phyloP scores from a whole-genome alignment of 2,888 invertebrate species.

The Meiosimyza decipiens region DNA sequence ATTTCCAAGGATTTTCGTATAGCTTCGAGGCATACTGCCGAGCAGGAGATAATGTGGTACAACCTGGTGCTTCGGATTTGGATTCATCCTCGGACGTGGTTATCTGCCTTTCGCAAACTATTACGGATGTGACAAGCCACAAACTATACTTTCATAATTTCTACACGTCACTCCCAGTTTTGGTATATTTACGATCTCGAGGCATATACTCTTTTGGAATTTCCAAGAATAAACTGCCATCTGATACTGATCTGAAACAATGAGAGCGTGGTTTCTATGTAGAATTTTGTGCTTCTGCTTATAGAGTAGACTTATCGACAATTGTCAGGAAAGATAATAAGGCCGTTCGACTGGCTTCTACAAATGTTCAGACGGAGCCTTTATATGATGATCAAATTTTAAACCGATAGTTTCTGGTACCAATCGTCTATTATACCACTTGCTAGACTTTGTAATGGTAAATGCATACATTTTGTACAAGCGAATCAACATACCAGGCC shows the following conservation, averaged over 20 bases:
- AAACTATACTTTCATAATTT: no score
- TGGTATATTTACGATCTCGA: no score
- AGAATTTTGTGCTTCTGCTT: neutral
- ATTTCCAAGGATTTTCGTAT: constrained; percentile 1
- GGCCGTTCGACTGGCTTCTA: neutral
- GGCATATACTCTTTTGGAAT: no score
- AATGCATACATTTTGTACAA: constrained; percentile 35
- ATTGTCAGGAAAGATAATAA: no score
- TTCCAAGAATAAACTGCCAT: neutral
- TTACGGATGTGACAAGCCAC: no score
- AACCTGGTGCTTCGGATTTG: constrained; percentile 2
- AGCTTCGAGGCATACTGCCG: constrained; percentile 8
- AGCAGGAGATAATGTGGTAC: constrained; percentile 14
- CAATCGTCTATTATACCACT: constrained; percentile 31
- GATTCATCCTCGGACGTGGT: no score
- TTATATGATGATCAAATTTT: neutral
- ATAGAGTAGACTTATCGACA: neutral
- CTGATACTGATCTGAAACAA: constrained; percentile 1
- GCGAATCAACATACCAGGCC: neutral
- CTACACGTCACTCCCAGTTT: no score
- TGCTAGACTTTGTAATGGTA: constrained; percentile 32
- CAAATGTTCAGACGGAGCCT: neutral
- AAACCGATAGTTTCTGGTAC: constrained; percentile 18
- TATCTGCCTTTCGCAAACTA: no score
- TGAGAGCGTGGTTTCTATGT: neutral